These are phyloP conservation scores for Megaceryle alcyon DNA, from an alignment of 2,797 vertebrate genomes.

Conservation along the genomic window DNA sequence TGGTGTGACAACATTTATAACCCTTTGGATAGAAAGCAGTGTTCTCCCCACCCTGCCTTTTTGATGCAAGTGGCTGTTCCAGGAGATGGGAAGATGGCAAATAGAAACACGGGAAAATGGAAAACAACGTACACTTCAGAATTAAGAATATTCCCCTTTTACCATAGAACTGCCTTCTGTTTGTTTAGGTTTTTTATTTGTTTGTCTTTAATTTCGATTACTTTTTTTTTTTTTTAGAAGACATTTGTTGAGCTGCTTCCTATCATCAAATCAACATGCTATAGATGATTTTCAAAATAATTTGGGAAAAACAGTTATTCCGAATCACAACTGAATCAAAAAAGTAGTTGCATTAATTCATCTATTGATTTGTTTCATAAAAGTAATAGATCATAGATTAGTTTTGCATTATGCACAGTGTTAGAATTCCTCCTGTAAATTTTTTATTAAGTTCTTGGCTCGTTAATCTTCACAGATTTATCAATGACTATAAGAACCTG, in stretches of 20 bases:
- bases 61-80: background rate
- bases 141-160: background rate
- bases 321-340: background rate
- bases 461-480: background rate
- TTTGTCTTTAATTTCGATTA: background rate
- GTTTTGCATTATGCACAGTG: background rate
- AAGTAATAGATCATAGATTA: conserved; percentile 1
- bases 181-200: background rate
- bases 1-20: conserved; percentile 5
- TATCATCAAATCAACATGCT: background rate
- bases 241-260: background rate
- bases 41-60: background rate
- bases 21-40: conserved; percentile 1
- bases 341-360: background rate
- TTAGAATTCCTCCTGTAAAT: conserved; percentile 4
- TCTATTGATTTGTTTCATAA: background rate
- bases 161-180: background rate
- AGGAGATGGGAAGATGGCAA: conserved; percentile 8
- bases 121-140: background rate
- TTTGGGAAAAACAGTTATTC: background rate
- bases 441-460: conserved; percentile 18
- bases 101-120: background rate
- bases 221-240: background rate
- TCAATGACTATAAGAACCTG: background rate
- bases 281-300: background rate